Evolutionary conservation across 2,113 vertebrate species (phyloP).

Genomic region (Halcyon malimbica): DNA sequence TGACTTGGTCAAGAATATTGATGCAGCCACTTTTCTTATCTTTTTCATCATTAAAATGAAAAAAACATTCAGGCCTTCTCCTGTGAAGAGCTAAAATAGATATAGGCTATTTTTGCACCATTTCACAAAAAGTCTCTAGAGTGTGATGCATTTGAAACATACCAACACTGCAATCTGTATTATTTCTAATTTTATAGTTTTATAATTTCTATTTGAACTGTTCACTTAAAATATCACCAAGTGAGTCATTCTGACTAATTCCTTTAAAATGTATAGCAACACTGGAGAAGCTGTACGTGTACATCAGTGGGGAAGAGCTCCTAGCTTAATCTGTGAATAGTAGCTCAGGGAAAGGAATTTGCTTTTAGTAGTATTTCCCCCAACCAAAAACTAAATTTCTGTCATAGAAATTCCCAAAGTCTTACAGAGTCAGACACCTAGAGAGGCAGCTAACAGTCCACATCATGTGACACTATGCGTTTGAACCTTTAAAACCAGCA

Average conservation of each 20-base stretch:
- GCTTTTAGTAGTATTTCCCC: neutral
- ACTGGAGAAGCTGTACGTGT: neutral
- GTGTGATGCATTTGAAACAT: neutral
- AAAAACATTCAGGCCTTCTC: neutral
- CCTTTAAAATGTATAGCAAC: neutral
- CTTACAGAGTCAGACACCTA: neutral
- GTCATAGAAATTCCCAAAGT: neutral
- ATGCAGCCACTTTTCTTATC: neutral
- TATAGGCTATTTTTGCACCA: neutral
- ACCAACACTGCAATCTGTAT: neutral
- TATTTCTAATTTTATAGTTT: neutral
- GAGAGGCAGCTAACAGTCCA: neutral
- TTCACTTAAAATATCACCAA: neutral
- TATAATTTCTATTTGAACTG: neutral
- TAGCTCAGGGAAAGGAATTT: neutral
- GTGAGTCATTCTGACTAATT: neutral
- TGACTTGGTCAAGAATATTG: neutral
- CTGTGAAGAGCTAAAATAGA: neutral
- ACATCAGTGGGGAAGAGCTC: neutral
- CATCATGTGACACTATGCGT: neutral
- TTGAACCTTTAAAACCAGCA: neutral
- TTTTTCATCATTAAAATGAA: neutral
- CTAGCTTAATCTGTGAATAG: neutral
- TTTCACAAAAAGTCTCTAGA: neutral
- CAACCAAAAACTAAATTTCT: neutral